Evolutionary conservation across 2,797 vertebrate species (phyloP).

Genomic region (Tympanoctomys barrerae): DNA sequence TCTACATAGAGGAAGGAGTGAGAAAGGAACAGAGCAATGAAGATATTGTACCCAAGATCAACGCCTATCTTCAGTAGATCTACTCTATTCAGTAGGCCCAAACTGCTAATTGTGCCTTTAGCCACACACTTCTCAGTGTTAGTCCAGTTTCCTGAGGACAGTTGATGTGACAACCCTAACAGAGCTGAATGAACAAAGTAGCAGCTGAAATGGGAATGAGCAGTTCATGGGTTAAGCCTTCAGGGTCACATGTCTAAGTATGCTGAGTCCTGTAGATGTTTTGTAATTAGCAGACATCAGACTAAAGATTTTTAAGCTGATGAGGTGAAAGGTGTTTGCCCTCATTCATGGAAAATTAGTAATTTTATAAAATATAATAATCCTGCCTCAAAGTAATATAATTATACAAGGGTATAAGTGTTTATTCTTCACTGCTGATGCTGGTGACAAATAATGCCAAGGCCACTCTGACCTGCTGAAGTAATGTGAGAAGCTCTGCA

Average conservation of each 20-base stretch:
- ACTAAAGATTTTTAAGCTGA: background rate
- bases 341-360: background rate
- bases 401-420: background rate
- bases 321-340: background rate
- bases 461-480: background rate
- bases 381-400: background rate
- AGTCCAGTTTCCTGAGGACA: background rate
- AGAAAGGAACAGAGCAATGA: background rate
- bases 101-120: background rate
- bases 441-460: background rate
- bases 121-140: background rate
- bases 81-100: background rate
- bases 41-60: background rate
- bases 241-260: rapidly evolving
- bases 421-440: background rate
- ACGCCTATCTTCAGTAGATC: background rate
- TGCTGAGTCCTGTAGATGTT: background rate
- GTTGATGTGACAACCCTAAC: background rate
- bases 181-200: background rate
- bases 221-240: background rate
- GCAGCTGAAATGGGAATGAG: no score
- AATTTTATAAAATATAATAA: background rate
- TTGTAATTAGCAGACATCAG: background rate
- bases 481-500: background rate
- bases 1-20: background rate